Evolutionary conservation across 2,888 invertebrate species (phyloP).

Genomic region (Agrilus biguttatus): DNA sequence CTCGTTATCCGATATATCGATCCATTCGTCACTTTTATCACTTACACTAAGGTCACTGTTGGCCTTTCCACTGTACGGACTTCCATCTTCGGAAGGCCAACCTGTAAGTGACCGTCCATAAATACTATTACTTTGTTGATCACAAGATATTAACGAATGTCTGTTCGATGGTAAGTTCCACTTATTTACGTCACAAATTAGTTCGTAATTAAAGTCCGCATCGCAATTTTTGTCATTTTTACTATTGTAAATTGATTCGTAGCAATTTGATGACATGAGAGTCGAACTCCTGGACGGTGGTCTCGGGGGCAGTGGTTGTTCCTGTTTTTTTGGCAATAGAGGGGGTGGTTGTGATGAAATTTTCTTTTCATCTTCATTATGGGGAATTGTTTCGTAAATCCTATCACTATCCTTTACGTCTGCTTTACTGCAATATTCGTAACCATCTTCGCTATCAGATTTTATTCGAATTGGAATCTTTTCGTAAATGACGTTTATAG

Average conservation of each 20-base stretch:
- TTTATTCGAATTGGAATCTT: too few species aligned
- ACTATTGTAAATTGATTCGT: conserved; percentile 36
- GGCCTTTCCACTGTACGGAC: conserved; percentile 33
- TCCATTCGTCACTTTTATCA: conserved; percentile 52
- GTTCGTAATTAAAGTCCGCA: conserved; percentile 11
- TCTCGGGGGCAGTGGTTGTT: conserved; percentile 34
- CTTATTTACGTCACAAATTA: conserved; percentile 13
- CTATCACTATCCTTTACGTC: conserved; percentile 34
- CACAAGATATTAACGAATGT: conserved; percentile 37
- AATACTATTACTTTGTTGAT: conserved; percentile 46
- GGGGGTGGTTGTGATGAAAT: conserved; percentile 11
- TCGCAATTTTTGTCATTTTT: conserved; percentile 9
- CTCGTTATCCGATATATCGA: conserved; percentile 45
- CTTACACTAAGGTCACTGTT: conserved; percentile 42
- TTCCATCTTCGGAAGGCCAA: conserved; percentile 29
- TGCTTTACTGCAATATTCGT: conserved; percentile 30
- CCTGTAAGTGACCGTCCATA: conserved; percentile 39
- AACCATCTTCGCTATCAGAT: conserved; percentile 34
- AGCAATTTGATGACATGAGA: conserved; percentile 44
- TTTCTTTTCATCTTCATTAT: conserved; percentile 1
- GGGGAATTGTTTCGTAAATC: conserved; percentile 38
- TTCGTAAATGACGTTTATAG: conserved; percentile 28
- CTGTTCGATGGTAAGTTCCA: conserved; percentile 19
- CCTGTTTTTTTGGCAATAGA: conserved; percentile 27
- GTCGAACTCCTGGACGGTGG: conserved; percentile 43